Evolutionary conservation across 2,113 vertebrate genomes (phyloP).

Genomic region (Cryptotis parvus): DNA sequence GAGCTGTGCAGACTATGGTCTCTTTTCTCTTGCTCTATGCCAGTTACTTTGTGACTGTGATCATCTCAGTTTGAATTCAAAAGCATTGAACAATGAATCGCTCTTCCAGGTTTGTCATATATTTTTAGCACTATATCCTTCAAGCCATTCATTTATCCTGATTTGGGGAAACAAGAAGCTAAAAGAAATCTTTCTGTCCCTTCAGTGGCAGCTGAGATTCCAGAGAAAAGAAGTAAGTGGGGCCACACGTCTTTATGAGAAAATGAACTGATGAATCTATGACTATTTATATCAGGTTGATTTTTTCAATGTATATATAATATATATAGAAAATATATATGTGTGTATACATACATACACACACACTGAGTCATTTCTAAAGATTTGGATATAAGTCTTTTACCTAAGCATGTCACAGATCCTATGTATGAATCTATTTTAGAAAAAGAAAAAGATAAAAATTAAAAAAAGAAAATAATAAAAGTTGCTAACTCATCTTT

Average conservation of each 20-base stretch:
- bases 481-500: not conserved
- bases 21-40: slow-evolving; percentile 55
- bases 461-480: not conserved
- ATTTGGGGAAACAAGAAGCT: slow-evolving; percentile 68
- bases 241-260: too few species aligned
- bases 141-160: slow-evolving; percentile 41
- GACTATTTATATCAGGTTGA: too few species aligned
- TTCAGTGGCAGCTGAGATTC: not conserved
- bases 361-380: not conserved
- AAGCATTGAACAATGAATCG: accelerated
- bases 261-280: too few species aligned
- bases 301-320: too few species aligned
- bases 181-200: not conserved
- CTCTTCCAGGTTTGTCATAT: accelerated
- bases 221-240: not conserved
- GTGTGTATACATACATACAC: too few species aligned
- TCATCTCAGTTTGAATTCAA: not conserved
- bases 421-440: not conserved
- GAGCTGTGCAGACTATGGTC: slow-evolving; percentile 41
- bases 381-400: not conserved
- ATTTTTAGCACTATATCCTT: not conserved
- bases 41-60: not conserved
- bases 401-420: not conserved
- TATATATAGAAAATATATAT: too few species aligned
- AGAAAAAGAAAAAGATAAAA: not conserved